Evolutionary conservation across 2,888 invertebrate species (phyloP).

Genomic region (Therioaphis trifolii): DNA sequence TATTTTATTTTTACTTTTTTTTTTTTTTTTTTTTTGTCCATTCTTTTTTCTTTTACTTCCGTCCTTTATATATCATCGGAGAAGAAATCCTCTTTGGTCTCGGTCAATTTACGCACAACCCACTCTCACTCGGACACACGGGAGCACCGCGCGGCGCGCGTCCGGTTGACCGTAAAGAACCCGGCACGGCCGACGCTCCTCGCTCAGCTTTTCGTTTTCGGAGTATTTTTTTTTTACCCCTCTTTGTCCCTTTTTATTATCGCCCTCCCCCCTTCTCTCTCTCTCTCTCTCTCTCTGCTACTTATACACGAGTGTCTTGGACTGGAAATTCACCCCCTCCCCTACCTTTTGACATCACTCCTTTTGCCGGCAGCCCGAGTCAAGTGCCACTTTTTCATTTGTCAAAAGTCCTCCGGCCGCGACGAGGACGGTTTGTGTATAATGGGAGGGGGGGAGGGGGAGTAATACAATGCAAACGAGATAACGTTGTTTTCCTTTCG

Average conservation of each 20-base stretch:
- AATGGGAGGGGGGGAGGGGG: too few species aligned
- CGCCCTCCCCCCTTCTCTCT: too few species aligned
- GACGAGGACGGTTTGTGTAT: too few species aligned
- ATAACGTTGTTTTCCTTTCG: conserved; percentile 60
- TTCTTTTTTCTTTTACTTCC: conserved; percentile 23
- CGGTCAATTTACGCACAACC: conserved; percentile 61
- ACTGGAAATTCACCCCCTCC: conserved; percentile 44
- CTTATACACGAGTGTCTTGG: neutral
- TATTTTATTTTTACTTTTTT: conserved; percentile 36
- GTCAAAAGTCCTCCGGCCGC: conserved; percentile 49
- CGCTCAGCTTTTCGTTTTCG: neutral
- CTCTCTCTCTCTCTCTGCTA: too few species aligned
- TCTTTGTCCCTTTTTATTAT: neutral
- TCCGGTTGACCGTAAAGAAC: conserved; percentile 53
- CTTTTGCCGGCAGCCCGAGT: too few species aligned
- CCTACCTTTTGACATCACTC: too few species aligned
- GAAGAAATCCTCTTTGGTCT: conserved; percentile 61
- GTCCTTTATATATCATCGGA: conserved; percentile 29
- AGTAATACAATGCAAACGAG: conserved; percentile 63
- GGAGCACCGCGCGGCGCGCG: too few species aligned
- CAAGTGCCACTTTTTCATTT: conserved; percentile 61
- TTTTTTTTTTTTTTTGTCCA: neutral
- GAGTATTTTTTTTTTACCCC: conserved; percentile 17
- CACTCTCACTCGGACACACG: conserved; percentile 25
- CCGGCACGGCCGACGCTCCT: neutral